Percentiles rank a stretch among this genome's conserved stretches.
Conservation (phyloP, 2,113 vertebrate genomes). For the Platysteira castanea region DNA sequence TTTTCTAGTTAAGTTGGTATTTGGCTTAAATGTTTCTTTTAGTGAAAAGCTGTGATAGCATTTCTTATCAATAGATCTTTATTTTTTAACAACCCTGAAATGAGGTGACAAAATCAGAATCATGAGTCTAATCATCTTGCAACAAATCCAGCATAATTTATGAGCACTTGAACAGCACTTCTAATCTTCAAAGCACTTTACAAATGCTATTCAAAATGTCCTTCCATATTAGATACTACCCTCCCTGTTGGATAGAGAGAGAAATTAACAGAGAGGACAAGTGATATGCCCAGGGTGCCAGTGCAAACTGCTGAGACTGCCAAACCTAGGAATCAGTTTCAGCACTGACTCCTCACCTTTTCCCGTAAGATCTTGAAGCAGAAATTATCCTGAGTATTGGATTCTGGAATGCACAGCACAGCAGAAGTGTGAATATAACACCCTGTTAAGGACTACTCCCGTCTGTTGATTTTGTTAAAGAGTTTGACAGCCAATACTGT, state of each 20-base stretch:
- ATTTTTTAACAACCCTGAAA: constrained; percentile 5
- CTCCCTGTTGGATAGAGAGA: neutral
- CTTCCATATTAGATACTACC: neutral
- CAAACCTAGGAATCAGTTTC: neutral
- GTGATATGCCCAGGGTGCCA: neutral
- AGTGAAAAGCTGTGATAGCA: neutral
- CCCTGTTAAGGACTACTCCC: neutral
- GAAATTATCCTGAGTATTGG: neutral
- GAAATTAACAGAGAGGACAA: neutral
- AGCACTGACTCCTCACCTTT: neutral
- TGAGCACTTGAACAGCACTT: neutral
- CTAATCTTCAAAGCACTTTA: neutral
- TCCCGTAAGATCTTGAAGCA: neutral
- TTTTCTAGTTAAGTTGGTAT: neutral
- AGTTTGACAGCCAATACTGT: neutral
- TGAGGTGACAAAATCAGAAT: neutral
- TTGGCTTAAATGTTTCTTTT: neutral
- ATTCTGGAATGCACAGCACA: neutral
- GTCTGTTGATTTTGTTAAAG: neutral
- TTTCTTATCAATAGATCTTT: neutral
- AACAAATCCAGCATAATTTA: neutral
- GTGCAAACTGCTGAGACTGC: neutral
- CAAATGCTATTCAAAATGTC: neutral
- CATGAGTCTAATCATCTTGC: neutral
- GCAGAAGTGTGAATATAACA: neutral